phyloP scores from a whole-genome alignment of 2,113 vertebrate species.

The Cyanoderma ruficeps region DNA sequence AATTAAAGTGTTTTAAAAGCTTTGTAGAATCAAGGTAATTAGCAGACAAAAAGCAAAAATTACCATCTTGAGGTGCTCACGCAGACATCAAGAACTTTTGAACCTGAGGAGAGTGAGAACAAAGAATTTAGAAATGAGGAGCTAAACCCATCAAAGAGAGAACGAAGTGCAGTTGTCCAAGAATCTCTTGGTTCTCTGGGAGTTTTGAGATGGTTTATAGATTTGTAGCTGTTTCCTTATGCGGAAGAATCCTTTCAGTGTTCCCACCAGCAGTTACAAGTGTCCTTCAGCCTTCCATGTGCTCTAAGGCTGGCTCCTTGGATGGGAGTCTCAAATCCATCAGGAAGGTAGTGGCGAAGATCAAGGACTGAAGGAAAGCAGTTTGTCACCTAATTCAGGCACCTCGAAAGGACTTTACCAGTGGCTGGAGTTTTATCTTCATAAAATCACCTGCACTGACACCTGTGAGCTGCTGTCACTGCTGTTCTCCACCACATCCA shows the following conservation, averaged over 20 bases:
- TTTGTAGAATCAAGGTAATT: neutral
- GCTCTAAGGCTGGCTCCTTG: neutral
- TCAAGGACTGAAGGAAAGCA: neutral
- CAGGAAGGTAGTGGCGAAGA: neutral
- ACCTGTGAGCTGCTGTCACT: neutral
- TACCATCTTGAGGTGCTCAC: neutral
- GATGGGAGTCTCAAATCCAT: neutral
- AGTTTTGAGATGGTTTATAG: neutral
- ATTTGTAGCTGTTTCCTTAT: neutral
- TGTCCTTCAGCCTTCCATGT: neutral
- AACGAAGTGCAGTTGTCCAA: neutral
- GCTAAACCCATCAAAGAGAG: neutral
- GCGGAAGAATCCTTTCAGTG: neutral
- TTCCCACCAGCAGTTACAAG: neutral
- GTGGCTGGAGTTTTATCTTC: neutral
- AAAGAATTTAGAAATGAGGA: neutral
- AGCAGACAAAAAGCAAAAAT: neutral
- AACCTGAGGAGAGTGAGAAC: neutral
- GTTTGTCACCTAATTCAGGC: neutral
- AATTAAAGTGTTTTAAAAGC: neutral
- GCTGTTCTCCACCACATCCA: fast-evolving
- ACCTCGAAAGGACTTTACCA: neutral
- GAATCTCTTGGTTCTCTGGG: neutral
- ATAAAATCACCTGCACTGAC: neutral
- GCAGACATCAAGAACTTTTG: neutral